Evolutionary conservation across 2,888 invertebrate genomes (phyloP).

Genomic region (Cheilosia soror): DNA sequence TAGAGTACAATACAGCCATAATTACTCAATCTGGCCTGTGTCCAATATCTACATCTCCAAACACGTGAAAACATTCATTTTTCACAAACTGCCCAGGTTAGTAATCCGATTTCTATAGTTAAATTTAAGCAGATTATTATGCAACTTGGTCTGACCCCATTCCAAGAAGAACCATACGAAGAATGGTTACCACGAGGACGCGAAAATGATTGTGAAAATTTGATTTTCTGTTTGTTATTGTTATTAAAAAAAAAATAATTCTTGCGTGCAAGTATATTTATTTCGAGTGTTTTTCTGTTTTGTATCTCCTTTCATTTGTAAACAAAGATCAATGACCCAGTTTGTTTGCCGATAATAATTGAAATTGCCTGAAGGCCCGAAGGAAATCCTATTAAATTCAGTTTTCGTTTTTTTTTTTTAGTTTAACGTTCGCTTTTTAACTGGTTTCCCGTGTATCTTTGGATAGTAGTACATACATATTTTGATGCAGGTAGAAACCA

Average conservation of each 20-base stretch:
- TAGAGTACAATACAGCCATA: slow-evolving; percentile 7
- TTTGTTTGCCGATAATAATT: slow-evolving; percentile 45
- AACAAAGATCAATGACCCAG: slow-evolving; percentile 59
- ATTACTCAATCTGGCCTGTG: slow-evolving; percentile 20
- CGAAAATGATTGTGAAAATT: slow-evolving; percentile 58
- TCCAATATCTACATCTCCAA: background rate
- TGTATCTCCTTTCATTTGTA: slow-evolving; percentile 1
- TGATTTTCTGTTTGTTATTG: slow-evolving; percentile 39
- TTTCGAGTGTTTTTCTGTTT: slow-evolving; percentile 18
- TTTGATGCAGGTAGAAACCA: slow-evolving; percentile 30
- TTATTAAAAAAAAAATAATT: background rate
- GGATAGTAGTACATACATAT: background rate
- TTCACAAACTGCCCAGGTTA: slow-evolving; percentile 24
- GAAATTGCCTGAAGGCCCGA: slow-evolving; percentile 1
- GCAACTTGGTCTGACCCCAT: slow-evolving; percentile 54
- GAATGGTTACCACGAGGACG: slow-evolving; percentile 14
- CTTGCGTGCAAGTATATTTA: background rate
- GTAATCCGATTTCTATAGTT: slow-evolving; percentile 42
- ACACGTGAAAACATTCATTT: slow-evolving; percentile 18
- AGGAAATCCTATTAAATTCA: slow-evolving; percentile 15
- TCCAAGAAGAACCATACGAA: slow-evolving; percentile 26
- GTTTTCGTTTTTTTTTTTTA: background rate
- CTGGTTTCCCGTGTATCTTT: slow-evolving; percentile 25
- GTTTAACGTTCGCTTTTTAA: slow-evolving; percentile 20
- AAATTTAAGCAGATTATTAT: slow-evolving; percentile 53